phyloP scores from a whole-genome alignment of 2,113 vertebrate genomes.

The Ammodytes marinus region DNA sequence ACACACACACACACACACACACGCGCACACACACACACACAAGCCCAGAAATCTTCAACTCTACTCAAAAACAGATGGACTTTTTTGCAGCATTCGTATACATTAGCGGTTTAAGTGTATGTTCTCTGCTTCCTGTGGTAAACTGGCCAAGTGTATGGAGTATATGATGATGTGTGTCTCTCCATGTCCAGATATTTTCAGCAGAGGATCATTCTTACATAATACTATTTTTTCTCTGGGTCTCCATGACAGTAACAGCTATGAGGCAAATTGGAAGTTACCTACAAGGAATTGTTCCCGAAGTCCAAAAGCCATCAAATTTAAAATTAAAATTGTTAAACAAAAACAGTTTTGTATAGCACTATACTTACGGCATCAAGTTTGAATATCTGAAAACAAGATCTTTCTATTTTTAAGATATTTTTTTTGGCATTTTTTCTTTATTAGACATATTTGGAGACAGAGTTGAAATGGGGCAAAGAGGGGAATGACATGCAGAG shows the following conservation, averaged over 20 bases:
- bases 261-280: background rate
- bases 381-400: too few relatives aligned
- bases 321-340: too few relatives aligned
- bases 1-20: too few relatives aligned
- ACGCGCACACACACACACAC: too few relatives aligned
- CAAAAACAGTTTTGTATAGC: too few relatives aligned
- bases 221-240: background rate
- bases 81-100: background rate
- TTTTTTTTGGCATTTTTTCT: too few relatives aligned
- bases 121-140: background rate
- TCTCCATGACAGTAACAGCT: background rate
- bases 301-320: too few relatives aligned
- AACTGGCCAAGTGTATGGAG: background rate
- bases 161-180: background rate
- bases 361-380: too few relatives aligned
- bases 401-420: too few relatives aligned
- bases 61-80: conserved; percentile 8
- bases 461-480: too few relatives aligned
- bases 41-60: background rate
- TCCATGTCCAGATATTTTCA: background rate
- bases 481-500: too few relatives aligned
- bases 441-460: too few relatives aligned
- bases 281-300: background rate
- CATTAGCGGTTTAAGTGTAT: background rate
- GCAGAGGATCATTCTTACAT: background rate